Percentiles rank a stretch among this genome's conserved stretches.
Evolutionary conservation across 2,797 vertebrate genomes (phyloP).

Genomic region (Cyclura pinguis): DNA sequence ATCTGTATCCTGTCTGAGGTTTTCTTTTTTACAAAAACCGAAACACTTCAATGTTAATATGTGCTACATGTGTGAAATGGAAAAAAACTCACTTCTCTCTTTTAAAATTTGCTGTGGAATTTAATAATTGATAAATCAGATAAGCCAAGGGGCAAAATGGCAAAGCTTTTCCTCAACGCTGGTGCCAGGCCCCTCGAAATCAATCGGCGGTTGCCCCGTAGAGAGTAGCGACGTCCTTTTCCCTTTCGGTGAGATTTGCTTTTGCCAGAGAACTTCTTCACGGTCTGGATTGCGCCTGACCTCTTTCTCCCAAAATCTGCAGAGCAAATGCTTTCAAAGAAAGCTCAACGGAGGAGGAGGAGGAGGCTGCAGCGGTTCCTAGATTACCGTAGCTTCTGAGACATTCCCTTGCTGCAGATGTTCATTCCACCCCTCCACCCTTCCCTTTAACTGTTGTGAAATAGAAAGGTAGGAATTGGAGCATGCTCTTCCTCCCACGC

Average conservation of each 20-base stretch:
- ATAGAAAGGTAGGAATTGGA: background rate
- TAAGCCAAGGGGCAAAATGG: too few relatives aligned
- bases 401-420: background rate
- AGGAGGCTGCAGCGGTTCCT: background rate
- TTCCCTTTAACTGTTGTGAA: background rate
- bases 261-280: too few relatives aligned
- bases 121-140: background rate
- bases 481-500: background rate
- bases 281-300: too few relatives aligned
- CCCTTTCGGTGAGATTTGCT: background rate
- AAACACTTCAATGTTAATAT: background rate
- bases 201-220: background rate
- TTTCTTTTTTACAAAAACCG: too few relatives aligned
- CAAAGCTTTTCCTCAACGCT: too few relatives aligned
- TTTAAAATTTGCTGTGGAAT: background rate
- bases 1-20: background rate
- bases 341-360: background rate
- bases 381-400: constrained; percentile 28
- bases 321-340: constrained; percentile 2
- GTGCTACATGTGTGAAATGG: background rate
- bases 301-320: background rate
- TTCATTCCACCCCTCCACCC: background rate
- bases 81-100: background rate
- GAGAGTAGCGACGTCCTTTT: fast-evolving
- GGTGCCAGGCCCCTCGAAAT: too few relatives aligned